Evolutionary conservation across 2,797 vertebrate species (phyloP), one percentile per base, ranked within the genome.

Genomic region (Salmo trutta): DNA sequence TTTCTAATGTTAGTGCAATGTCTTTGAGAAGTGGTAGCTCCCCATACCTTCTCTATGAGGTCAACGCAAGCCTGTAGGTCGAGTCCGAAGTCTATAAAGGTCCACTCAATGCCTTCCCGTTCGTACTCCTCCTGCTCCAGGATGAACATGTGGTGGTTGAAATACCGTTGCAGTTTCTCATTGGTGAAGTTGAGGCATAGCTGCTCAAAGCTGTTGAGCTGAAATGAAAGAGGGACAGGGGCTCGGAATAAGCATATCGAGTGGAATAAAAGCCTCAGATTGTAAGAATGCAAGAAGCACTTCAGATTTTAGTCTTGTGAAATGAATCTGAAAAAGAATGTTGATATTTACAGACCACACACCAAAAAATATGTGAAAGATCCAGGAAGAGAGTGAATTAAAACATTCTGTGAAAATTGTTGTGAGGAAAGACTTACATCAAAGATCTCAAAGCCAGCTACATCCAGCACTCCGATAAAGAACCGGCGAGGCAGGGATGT

Each of bases 81-180:
- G 75, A 98, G 92, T 59, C 97, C 96, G 3, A 99, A 98, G 90
- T 99, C 97, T 1, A 98, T 98, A 91, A 98, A 98, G 84, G 95
- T 96, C 97, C 97, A 98, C n/a, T 98, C 96, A 0, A 98, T 98
- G 75, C 97, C 97, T 81, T 98, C 97, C 21, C 95, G 93, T 84
- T 96, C 97, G 87, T 98, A 98, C 64, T 98, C 97, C 84, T 98
- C 97, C 90, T 98, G 97, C 91, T 98, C 97, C 90, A 97, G 89
- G 79, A 98, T 94, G 56, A 99, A 98, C 97, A 98, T 98, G 93
- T 98, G 97, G 86, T 98, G 96, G 91, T 98, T 97, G 95, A 98
- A 98, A 75, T 94, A 96, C 93, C 96, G 95, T 80, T 97, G 95
- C 86, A 97, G 90, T 70, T 97, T 97, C 90, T 97, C 96, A 0